Percentiles rank a stretch among this genome's conserved stretches.
These are phyloP conservation scores for Pseudanteris insignis DNA, from an alignment of 2,888 invertebrate species.

Conservation along the genomic window DNA sequence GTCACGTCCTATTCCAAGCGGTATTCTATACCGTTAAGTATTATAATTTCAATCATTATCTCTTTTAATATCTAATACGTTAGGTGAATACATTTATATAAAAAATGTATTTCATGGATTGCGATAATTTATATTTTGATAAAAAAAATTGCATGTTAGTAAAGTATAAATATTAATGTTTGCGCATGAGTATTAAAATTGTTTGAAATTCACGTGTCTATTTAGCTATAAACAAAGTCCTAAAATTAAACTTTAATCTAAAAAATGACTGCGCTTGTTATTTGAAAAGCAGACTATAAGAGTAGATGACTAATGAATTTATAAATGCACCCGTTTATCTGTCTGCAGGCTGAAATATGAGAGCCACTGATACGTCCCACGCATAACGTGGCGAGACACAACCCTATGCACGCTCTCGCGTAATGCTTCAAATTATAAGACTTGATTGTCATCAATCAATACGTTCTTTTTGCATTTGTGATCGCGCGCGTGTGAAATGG, in stretches of 20 bases:
- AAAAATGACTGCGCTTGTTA: conserved; percentile 18
- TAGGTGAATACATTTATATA: too few species aligned
- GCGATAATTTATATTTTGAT: too few species aligned
- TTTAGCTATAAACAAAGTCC: conserved; percentile 16
- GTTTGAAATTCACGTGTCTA: neutral
- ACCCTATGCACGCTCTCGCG: conserved; percentile 34
- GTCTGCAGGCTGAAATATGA: conserved; percentile 18
- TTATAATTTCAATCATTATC: too few species aligned
- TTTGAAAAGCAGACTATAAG: conserved; percentile 25
- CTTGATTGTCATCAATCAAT: conserved; percentile 21
- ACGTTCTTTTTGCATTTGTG: conserved; percentile 1
- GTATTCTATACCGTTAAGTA: too few species aligned
- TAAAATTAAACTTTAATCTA: conserved; percentile 28
- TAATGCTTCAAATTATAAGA: conserved; percentile 37
- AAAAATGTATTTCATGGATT: too few species aligned
- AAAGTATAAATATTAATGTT: too few species aligned
- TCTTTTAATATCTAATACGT: too few species aligned
- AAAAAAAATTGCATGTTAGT: too few species aligned
- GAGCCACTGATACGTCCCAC: conserved; percentile 39
- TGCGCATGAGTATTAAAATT: too few species aligned
- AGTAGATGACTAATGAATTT: conserved; percentile 38
- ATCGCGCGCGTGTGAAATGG: too few species aligned
- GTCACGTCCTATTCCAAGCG: too few species aligned
- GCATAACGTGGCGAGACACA: conserved; percentile 38
- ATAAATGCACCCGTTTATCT: conserved; percentile 19